These are phyloP conservation scores for Leptosomus discolor DNA, from an alignment of 2,113 vertebrate species.

Conservation along the genomic window DNA sequence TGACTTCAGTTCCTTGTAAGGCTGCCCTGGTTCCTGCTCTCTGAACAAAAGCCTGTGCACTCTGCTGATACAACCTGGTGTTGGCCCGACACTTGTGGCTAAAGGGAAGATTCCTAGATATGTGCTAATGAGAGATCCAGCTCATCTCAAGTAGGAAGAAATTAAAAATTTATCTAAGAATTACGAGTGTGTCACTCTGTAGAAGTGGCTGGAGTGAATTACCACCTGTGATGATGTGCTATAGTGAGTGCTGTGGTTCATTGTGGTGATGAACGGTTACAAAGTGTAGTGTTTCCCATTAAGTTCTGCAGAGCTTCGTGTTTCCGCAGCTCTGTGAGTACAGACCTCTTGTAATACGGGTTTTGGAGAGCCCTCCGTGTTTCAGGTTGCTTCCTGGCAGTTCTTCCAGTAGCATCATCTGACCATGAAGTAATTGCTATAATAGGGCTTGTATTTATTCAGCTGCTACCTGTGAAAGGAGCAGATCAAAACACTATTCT, in stretches of 20 bases:
- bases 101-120: not conserved
- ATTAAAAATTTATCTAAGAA: not conserved
- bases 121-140: not conserved
- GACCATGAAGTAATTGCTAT: not conserved
- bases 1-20: not conserved
- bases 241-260: not conserved
- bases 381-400: not conserved
- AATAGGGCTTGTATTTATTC: not conserved
- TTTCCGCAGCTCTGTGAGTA: not conserved
- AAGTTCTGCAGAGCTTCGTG: not conserved
- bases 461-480: not conserved
- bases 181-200: not conserved
- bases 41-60: not conserved
- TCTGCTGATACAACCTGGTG: not conserved
- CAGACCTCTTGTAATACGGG: not conserved
- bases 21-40: not conserved
- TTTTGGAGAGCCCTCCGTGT: not conserved
- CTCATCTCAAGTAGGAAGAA: not conserved
- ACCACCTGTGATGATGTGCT: not conserved
- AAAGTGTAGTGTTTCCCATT: not conserved
- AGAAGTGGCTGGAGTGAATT: not conserved
- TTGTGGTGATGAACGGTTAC: too few species aligned
- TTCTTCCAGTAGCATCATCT: not conserved
- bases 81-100: not conserved
- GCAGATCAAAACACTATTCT: not conserved